Evolutionary conservation across 2,113 vertebrate species (phyloP), one percentile per base, ranked within the genome.

Genomic region (Polypterus bichir): DNA sequence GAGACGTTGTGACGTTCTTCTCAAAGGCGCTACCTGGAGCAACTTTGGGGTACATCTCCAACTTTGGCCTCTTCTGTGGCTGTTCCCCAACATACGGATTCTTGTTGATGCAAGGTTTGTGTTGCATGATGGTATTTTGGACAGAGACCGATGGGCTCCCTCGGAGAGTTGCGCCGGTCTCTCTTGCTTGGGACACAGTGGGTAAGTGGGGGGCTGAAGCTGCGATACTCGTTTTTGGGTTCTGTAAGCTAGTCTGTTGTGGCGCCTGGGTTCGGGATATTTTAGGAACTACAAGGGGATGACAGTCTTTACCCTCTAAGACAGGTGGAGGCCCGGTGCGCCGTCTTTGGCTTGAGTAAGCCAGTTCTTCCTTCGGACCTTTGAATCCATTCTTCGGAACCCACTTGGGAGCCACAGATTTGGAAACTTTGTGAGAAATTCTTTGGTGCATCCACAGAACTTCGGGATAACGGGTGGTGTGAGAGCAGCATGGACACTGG

Each of bases 361-460:
- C 80, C 59, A 83, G 64, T 64, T 72, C 78, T 63, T 79, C 86
- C 62, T 82, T 86, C 64, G 84, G 70, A 71, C 72, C 79, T 69
- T 79, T 89, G 62, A 77, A 73, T 65, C 79, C 88, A 0, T 77
- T 88, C 71, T 85, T 88, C 72, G 86, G 79, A 48, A 86, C 86
- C 93, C 93, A 95, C 45, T 80, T 87, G 0, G 93, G 93, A 3
- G 86, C 88, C 64, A 86, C 65, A 0, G 79, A 77, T 48, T 74
- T 87, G 73, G 86, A 92, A 75, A 97, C 86, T 68, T 87, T 87
- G 80, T 97, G 94, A 80, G 90, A 89, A 71, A 95, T 77, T 27
- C 85, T 90, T 77, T 93, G 89, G 70, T 97, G 94, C 90, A 97
- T 92, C 92, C 92, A 95, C 54, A 97, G 84, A 54, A 95, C 92